Evolutionary conservation across 2,888 invertebrate genomes (phyloP), one percentile per base, ranked within the genome.

Genomic region (Cantharis rustica): DNA sequence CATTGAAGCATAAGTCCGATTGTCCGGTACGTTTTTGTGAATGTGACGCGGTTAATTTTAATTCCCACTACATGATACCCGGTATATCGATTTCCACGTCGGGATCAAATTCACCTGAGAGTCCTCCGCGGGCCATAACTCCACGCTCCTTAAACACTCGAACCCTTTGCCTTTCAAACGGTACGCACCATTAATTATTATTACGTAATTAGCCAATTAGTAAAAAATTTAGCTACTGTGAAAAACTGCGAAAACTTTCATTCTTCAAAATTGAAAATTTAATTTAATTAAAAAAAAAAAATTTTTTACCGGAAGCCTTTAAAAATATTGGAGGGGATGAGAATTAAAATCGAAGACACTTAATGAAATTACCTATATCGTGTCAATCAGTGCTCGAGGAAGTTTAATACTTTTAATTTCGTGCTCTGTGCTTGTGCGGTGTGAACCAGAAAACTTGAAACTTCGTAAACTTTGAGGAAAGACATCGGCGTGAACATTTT

Each of bases 51-150:
- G 81, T 82, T 82, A 81, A 82, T 82, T 83, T 83, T 82, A 82
- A 83, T 80, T 74, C 83, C 82, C 82, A 83, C 79, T 73, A 82
- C 77, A 72, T 76, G 81, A 82, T 81, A 81, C 80, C 73, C 71
- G 72, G 72, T 78, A 20, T 83, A 82, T 83, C 83, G 79, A 81
- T 84, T 81, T 77, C 82, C 71, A 73, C 72, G 80, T 78, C 75
- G 72, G 72, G 81, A 83, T 84, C 83, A 79, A 77, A 83, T 84
- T 82, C 83, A 81, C 78, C 81, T 82, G 84, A 82, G 84, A 84
- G 82, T 81, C 80, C 77, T 79, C 81, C 79, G 80, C 81, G 79
- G 80, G 78, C 80, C 79, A 79, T 79, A 81, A 76, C 80, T 83
- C 80, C 84, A 84, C 83, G 84, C 81, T 80, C 79, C 76, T 77